Evolutionary conservation across 92 coral and sea anemone species (phyloP).

Genomic region (Pocillopora grandis): DNA sequence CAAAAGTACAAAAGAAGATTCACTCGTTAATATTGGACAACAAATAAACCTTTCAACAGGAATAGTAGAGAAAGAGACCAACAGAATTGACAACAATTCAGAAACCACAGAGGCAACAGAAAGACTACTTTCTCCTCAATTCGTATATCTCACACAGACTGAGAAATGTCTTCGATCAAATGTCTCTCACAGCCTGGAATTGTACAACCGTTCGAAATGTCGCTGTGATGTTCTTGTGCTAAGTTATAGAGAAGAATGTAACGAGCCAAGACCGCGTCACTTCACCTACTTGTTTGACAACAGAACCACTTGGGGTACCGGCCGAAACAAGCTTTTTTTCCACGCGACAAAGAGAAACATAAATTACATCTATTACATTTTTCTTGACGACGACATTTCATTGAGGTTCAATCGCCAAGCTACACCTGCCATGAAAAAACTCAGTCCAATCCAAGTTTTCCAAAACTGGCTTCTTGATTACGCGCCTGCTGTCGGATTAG

Average conservation of each 20-base stretch:
- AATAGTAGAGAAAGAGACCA: too few species aligned
- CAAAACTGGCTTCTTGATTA: conserved; percentile 32
- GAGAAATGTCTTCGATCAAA: too few species aligned
- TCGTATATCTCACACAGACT: neutral
- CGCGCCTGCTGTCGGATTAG: conserved; percentile 41
- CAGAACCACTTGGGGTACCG: conserved; percentile 34
- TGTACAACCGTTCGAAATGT: neutral
- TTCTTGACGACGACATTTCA: conserved; percentile 39
- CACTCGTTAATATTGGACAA: too few species aligned
- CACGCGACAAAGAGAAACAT: neutral
- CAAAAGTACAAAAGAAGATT: too few species aligned
- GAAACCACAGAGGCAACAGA: neutral
- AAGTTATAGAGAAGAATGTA: conserved; percentile 25
- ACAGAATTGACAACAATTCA: too few species aligned
- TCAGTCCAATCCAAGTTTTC: conserved; percentile 33
- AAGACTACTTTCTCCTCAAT: neutral
- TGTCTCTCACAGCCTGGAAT: neutral
- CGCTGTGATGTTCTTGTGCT: conserved; percentile 36
- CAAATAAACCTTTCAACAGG: too few species aligned
- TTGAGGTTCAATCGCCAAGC: conserved; percentile 22
- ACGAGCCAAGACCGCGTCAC: neutral
- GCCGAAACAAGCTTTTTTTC: conserved; percentile 37
- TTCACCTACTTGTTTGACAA: conserved; percentile 19
- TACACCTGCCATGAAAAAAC: conserved; percentile 1
- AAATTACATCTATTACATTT: conserved; percentile 12